phyloP scores from a whole-genome alignment of 1,140 invertebrate genomes.

The Aethina tumida region DNA sequence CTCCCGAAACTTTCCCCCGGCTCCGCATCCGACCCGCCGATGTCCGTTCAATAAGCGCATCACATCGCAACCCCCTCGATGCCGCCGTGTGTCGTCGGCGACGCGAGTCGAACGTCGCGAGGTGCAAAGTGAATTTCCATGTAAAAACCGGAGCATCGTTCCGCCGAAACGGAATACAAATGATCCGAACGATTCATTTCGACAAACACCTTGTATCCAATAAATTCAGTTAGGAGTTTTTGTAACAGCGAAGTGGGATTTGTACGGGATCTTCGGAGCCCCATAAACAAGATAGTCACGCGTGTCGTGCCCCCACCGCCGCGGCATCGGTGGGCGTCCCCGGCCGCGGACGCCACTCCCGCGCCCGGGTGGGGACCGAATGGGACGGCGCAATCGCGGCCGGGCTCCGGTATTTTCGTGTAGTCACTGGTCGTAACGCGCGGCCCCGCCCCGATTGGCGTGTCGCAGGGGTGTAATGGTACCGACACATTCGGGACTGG shows the following conservation, averaged over 20 bases:
- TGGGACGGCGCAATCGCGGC: constrained; percentile 5
- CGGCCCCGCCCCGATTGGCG: constrained; percentile 24
- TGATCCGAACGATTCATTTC: constrained; percentile 36
- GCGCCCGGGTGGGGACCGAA: constrained; percentile 25
- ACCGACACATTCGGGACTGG: constrained; percentile 16
- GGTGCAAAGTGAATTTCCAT: constrained; percentile 38
- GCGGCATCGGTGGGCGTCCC: constrained; percentile 11
- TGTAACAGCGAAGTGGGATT: constrained; percentile 35
- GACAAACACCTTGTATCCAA: constrained; percentile 39
- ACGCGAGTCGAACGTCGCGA: constrained; percentile 25
- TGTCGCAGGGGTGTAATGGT: constrained; percentile 17
- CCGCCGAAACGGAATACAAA: constrained; percentile 38
- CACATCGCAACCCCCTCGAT: constrained; percentile 24
- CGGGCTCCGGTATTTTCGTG: constrained; percentile 27
- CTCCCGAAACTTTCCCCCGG: no score
- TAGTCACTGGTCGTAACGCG: constrained; percentile 25
- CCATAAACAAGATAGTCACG: constrained; percentile 36
- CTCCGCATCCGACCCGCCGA: no score
- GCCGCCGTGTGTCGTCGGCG: constrained; percentile 30
- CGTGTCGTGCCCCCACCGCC: constrained; percentile 22
- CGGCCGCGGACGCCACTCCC: constrained; percentile 9
- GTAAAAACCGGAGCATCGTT: constrained; percentile 37
- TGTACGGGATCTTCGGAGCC: constrained; percentile 34
- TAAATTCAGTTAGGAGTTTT: constrained; percentile 38
- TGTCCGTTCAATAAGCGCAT: constrained; percentile 39